Percentiles rank a stretch among this genome's conserved stretches.
Conservation (phyloP, 1,140 invertebrate species). For the Asbolus verrucosus region DNA sequence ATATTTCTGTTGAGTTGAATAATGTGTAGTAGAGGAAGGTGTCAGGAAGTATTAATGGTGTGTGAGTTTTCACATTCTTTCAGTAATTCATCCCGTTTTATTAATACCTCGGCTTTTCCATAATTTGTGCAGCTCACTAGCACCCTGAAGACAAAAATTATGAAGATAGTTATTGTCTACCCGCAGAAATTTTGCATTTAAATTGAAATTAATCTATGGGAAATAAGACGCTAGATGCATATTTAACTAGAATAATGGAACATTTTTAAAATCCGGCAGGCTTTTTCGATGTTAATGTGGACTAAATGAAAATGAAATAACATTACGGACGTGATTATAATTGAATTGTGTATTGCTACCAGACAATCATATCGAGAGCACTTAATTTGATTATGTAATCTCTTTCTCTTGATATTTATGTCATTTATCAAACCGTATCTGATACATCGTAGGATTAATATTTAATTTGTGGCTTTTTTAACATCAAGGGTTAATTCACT, state of each 20-base stretch:
- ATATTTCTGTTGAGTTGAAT: too few relatives aligned
- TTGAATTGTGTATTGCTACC: slow-evolving; percentile 20
- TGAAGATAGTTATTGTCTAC: too few relatives aligned
- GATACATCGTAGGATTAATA: slow-evolving; percentile 30
- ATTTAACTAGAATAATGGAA: too few relatives aligned
- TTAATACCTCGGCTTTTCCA: too few relatives aligned
- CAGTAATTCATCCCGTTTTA: too few relatives aligned
- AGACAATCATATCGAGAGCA: slow-evolving; percentile 17
- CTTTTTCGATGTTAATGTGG: slow-evolving; percentile 14
- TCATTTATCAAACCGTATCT: slow-evolving; percentile 35
- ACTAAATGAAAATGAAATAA: slow-evolving; percentile 2
- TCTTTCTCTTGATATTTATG: slow-evolving; percentile 36
- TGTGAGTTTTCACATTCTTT: too few relatives aligned
- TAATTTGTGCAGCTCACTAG: too few relatives aligned
- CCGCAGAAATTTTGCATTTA: too few relatives aligned
- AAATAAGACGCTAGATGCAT: slow-evolving; percentile 1
- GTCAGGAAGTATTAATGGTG: too few relatives aligned
- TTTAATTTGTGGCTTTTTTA: slow-evolving; percentile 38
- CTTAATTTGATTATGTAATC: slow-evolving; percentile 36
- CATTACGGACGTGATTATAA: slow-evolving; percentile 29
- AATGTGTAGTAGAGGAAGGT: too few relatives aligned
- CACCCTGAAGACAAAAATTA: too few relatives aligned
- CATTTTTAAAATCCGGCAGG: too few relatives aligned
- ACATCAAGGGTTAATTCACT: slow-evolving; percentile 22
- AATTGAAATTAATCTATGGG: slow-evolving; percentile 10